phyloP scores from a whole-genome alignment of 2,888 invertebrate species.

The Petrophora chlorosata region DNA sequence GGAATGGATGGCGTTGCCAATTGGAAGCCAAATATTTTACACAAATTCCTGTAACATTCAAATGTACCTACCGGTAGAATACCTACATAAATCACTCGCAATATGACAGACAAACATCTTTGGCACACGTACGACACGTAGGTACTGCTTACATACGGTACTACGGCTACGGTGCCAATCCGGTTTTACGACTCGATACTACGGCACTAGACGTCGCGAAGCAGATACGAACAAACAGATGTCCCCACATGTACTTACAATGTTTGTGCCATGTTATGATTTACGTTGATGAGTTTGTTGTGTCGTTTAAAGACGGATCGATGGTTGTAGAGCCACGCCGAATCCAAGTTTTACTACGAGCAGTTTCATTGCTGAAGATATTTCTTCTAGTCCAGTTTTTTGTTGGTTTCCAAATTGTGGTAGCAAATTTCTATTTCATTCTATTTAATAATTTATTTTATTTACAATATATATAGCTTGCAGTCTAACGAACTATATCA shows the following conservation, averaged over 20 bases:
- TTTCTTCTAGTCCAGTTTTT: too few relatives aligned
- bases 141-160: conserved; percentile 8
- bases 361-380: too few relatives aligned
- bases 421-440: too few relatives aligned
- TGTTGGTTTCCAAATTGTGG: too few relatives aligned
- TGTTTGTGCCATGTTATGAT: background rate
- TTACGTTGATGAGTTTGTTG: background rate
- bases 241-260: background rate
- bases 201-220: too few relatives aligned
- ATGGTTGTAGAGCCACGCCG: background rate
- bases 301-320: background rate
- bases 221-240: conserved; percentile 9
- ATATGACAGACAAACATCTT: conserved; percentile 19
- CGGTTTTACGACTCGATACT: conserved; percentile 13
- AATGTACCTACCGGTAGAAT: too few relatives aligned
- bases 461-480: too few relatives aligned
- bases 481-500: too few relatives aligned
- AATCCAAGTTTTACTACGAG: too few relatives aligned
- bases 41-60: background rate
- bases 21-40: too few relatives aligned
- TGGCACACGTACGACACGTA: conserved; percentile 16
- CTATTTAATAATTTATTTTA: too few relatives aligned
- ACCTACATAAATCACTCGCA: conserved; percentile 8
- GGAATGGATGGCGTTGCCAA: too few relatives aligned
- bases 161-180: conserved; percentile 13